These are phyloP conservation scores for Shinisaurus crocodilurus DNA, from an alignment of 2,113 vertebrate genomes.

Conservation along the genomic window DNA sequence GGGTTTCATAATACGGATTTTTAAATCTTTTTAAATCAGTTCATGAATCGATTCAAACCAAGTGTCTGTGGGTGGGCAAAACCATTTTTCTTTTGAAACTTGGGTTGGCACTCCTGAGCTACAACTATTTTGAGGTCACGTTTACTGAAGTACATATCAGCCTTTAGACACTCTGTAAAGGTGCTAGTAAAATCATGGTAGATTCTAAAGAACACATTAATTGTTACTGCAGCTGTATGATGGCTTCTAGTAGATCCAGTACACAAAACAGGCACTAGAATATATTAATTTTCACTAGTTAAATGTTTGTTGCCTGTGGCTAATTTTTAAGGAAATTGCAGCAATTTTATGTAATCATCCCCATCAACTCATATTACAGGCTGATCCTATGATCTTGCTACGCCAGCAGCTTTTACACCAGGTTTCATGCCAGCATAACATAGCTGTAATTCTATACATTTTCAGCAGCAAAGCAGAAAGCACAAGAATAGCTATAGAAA, in stretches of 20 bases:
- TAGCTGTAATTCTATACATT: neutral
- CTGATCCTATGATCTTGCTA: neutral
- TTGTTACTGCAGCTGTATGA: neutral
- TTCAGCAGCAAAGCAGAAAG: neutral
- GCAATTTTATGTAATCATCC: constrained; percentile 3
- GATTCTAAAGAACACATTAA: neutral
- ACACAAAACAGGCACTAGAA: neutral
- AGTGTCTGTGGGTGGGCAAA: too few relatives aligned
- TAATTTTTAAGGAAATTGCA: constrained; percentile 27
- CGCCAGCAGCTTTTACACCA: neutral
- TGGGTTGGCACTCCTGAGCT: too few relatives aligned
- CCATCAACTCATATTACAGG: neutral
- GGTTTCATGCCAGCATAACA: neutral
- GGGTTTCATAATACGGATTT: too few relatives aligned
- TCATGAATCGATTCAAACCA: too few relatives aligned
- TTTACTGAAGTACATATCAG: too few relatives aligned
- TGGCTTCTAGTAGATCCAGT: neutral
- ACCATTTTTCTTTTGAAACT: too few relatives aligned
- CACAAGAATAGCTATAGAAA: neutral
- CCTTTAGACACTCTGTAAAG: too few relatives aligned
- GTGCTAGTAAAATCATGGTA: neutral
- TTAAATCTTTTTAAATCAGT: too few relatives aligned
- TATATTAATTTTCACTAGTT: neutral
- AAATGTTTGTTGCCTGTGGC: neutral
- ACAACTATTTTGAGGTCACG: too few relatives aligned